phyloP scores from a whole-genome alignment of 2,888 invertebrate species.

The Andrena bicolor region DNA sequence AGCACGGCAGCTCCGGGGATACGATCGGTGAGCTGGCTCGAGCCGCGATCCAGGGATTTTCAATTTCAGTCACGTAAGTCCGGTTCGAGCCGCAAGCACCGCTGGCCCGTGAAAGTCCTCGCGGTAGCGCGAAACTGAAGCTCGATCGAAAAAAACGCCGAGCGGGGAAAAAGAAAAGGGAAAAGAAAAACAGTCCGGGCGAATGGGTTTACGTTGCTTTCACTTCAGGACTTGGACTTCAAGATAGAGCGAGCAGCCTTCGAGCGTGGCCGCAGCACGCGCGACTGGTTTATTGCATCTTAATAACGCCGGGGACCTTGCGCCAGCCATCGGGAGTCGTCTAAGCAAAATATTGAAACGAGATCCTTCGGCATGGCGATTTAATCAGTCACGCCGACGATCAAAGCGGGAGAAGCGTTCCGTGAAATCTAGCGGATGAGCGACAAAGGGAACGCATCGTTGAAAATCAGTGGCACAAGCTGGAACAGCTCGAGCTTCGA shows the following conservation, averaged over 20 bases:
- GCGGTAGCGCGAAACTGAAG: slow-evolving; percentile 54
- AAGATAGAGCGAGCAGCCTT: slow-evolving; percentile 47
- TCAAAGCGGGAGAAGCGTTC: background rate
- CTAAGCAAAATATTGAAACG: slow-evolving; percentile 49
- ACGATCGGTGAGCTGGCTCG: background rate
- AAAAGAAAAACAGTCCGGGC: slow-evolving; percentile 44
- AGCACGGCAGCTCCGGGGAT: background rate
- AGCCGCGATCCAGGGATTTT: slow-evolving; percentile 17
- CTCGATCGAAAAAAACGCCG: slow-evolving; percentile 21
- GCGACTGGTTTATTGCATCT: slow-evolving; percentile 60
- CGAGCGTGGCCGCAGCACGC: slow-evolving; percentile 46
- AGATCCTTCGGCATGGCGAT: slow-evolving; percentile 28
- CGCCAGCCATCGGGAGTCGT: slow-evolving; percentile 20
- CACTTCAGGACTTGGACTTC: slow-evolving; percentile 45
- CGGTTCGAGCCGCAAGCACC: slow-evolving; percentile 32
- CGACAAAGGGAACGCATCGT: background rate
- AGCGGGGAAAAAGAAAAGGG: background rate
- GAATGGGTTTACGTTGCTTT: slow-evolving; percentile 63
- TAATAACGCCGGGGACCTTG: slow-evolving; percentile 54
- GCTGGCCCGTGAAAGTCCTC: slow-evolving; percentile 58
- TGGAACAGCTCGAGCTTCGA: background rate
- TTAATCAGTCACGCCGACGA: slow-evolving; percentile 38
- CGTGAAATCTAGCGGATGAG: slow-evolving; percentile 17
- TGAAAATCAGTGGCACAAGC: background rate
- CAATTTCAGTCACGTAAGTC: slow-evolving; percentile 28